Percentiles rank a stretch among this genome's conserved stretches.
Evolutionary conservation across 2,888 invertebrate genomes (phyloP).

Genomic region (Eristalis arbustorum): DNA sequence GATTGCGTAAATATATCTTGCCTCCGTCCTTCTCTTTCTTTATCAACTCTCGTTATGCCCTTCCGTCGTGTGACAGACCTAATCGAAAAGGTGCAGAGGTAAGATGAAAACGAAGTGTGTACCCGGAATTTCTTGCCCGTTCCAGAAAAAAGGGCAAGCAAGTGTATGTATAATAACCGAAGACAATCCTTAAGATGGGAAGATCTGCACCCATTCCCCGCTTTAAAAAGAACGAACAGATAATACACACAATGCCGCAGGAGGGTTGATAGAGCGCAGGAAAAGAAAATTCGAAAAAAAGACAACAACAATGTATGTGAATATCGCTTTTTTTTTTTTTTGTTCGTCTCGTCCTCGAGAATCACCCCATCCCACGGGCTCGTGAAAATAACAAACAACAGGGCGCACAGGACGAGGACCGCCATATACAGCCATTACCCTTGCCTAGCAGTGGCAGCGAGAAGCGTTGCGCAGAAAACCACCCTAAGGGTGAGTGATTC

Average conservation of each 20-base stretch:
- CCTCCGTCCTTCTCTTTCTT: not conserved
- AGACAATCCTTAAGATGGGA: constrained; percentile 48
- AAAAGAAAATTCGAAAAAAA: constrained; percentile 44
- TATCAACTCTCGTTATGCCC: constrained; percentile 1
- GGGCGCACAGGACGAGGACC: constrained; percentile 8
- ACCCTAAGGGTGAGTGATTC: constrained; percentile 62
- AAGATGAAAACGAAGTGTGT: constrained; percentile 34
- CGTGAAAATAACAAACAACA: constrained; percentile 63
- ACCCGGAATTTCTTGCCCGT: constrained; percentile 33
- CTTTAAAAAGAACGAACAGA: constrained; percentile 26
- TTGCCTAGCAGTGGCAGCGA: constrained; percentile 10
- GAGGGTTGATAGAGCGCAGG: constrained; percentile 38
- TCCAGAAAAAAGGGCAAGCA: constrained; percentile 38
- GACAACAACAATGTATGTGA: constrained; percentile 43
- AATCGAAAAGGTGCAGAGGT: constrained; percentile 56
- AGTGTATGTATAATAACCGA: constrained; percentile 17
- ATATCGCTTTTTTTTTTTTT: constrained; percentile 61
- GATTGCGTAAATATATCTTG: constrained; percentile 65
- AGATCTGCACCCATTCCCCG: constrained; percentile 36
- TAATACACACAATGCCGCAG: constrained; percentile 33
- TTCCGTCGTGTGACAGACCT: constrained; percentile 10
- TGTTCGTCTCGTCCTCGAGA: constrained; percentile 23
- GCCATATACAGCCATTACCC: constrained; percentile 67
- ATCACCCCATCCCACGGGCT: constrained; percentile 50
- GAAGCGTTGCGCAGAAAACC: constrained; percentile 35